Evolutionary conservation across 2,888 invertebrate genomes (phyloP).

Genomic region (Chymomyza procnemis): DNA sequence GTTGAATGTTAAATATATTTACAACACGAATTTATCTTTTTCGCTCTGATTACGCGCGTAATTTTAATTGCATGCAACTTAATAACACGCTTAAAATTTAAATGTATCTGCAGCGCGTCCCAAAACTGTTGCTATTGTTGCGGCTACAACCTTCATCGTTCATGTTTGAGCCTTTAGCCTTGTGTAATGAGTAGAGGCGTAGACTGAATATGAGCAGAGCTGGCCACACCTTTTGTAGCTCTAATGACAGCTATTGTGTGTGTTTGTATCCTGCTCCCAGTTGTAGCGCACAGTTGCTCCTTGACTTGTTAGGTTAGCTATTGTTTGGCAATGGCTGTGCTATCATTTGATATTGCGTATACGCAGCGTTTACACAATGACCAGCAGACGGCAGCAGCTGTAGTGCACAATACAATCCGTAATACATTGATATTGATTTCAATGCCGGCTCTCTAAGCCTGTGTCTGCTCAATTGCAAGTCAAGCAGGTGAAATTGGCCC

Average conservation of each 20-base stretch:
- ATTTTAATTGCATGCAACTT: conserved; percentile 73
- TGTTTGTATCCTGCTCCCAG: background rate
- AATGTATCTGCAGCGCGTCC: conserved; percentile 8
- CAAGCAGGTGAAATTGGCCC: conserved; percentile 28
- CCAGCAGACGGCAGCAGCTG: background rate
- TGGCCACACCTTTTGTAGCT: conserved; percentile 36
- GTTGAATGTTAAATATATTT: conserved; percentile 52
- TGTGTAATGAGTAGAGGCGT: background rate
- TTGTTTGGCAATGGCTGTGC: conserved; percentile 22
- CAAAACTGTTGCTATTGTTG: background rate
- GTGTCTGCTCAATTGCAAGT: conserved; percentile 30
- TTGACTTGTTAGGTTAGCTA: conserved; percentile 36
- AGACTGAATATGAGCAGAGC: conserved; percentile 14
- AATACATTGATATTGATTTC: conserved; percentile 35
- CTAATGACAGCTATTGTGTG: background rate
- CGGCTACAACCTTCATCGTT: too few relatives aligned
- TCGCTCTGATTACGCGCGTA: conserved; percentile 72
- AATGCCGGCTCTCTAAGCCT: background rate
- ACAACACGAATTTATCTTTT: conserved; percentile 68
- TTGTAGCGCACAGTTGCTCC: background rate
- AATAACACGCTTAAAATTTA: conserved; percentile 55
- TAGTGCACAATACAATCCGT: conserved; percentile 13
- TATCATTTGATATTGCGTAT: conserved; percentile 41
- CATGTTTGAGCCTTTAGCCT: background rate
- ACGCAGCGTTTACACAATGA: conserved; percentile 41